Evolutionary conservation across 1,140 invertebrate species (phyloP).

Genomic region (Bombus difficillimus): DNA sequence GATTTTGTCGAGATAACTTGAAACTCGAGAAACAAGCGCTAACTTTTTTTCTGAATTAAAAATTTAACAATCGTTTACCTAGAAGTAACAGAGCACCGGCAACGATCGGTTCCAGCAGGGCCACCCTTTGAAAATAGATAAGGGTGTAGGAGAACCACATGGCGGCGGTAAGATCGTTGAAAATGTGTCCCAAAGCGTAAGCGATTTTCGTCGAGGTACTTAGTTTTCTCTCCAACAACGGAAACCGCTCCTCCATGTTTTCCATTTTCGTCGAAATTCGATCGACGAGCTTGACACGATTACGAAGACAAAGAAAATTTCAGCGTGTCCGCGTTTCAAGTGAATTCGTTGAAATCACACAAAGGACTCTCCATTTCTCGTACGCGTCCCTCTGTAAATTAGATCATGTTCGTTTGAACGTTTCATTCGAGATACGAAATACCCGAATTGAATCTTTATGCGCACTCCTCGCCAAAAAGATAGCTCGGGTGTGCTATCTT

Average conservation of each 20-base stretch:
- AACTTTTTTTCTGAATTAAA: not conserved
- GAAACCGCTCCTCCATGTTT: slow-evolving; percentile 59
- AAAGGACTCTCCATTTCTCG: not conserved
- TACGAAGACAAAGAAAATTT: not conserved
- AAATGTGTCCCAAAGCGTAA: slow-evolving; percentile 93
- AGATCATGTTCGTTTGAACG: not conserved
- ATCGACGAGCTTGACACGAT: not conserved
- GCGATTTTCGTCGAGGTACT: slow-evolving; percentile 84
- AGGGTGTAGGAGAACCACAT: slow-evolving; percentile 98
- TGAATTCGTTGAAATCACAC: slow-evolving; percentile 8
- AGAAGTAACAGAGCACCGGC: slow-evolving; percentile 91
- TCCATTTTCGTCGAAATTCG: slow-evolving; percentile 28
- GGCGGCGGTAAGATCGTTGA: slow-evolving; percentile 95
- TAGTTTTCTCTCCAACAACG: slow-evolving; percentile 72
- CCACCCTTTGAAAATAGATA: slow-evolving; percentile 92
- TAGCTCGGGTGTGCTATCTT: too few species aligned
- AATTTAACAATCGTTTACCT: slow-evolving; percentile 80
- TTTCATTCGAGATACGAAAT: not conserved
- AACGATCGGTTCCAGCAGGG: slow-evolving; percentile 87
- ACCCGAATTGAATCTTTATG: too few species aligned
- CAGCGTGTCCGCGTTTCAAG: not conserved
- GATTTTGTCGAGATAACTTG: too few species aligned
- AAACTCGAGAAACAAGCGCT: too few species aligned
- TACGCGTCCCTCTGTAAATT: not conserved
- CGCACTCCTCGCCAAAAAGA: too few species aligned